Evolutionary conservation across 1,140 invertebrate genomes (phyloP).

Genomic region (Ceratitis capitata): DNA sequence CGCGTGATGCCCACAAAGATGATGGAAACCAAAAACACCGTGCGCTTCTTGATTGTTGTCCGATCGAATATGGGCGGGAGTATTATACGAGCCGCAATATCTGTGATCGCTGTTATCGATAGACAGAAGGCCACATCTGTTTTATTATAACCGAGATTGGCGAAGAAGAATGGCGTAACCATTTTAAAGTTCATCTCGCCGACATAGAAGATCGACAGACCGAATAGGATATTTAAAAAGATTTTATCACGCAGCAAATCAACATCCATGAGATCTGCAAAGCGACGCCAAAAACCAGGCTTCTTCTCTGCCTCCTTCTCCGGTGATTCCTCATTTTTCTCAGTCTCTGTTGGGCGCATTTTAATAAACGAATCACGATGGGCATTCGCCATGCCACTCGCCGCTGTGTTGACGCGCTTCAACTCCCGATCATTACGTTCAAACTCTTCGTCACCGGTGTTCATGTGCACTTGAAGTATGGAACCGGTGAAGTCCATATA

Average conservation of each 20-base stretch:
- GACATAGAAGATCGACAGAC: slow-evolving; percentile 77
- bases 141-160: slow-evolving; percentile 72
- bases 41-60: slow-evolving; percentile 73
- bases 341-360: slow-evolving; percentile 61
- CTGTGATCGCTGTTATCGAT: slow-evolving; percentile 76
- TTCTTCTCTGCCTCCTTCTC: slow-evolving; percentile 57
- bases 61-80: slow-evolving; percentile 78
- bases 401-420: slow-evolving; percentile 60
- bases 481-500: slow-evolving; percentile 78
- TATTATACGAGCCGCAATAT: slow-evolving; percentile 75
- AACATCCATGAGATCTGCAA: slow-evolving; percentile 71
- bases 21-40: slow-evolving; percentile 74
- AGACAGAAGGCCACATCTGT: slow-evolving; percentile 75
- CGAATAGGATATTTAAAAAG: slow-evolving; percentile 77
- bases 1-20: slow-evolving; percentile 75
- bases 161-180: slow-evolving; percentile 79
- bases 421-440: slow-evolving; percentile 62
- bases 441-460: slow-evolving; percentile 65
- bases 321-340: slow-evolving; percentile 52
- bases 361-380: slow-evolving; percentile 63
- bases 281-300: slow-evolving; percentile 67
- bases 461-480: slow-evolving; percentile 73
- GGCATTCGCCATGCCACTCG: slow-evolving; percentile 50
- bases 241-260: slow-evolving; percentile 73
- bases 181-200: slow-evolving; percentile 80